phyloP scores from a whole-genome alignment of 92 coral and sea anemone species.

The Actinernus sp. region DNA sequence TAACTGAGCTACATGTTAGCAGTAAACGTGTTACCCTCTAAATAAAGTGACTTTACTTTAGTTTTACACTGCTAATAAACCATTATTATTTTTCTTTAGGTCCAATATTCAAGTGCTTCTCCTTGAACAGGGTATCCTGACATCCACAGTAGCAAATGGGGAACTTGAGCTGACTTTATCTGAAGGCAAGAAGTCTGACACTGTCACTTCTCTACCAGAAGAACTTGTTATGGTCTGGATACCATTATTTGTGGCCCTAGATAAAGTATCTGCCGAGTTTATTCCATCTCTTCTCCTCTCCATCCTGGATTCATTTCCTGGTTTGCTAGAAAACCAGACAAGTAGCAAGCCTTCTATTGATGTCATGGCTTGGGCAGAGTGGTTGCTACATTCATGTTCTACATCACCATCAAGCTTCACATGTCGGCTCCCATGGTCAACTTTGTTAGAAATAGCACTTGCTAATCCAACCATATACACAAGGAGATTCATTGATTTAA shows the following conservation, averaged over 20 bases:
- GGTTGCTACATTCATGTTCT: slow-evolving; percentile 18
- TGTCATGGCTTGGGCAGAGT: slow-evolving; percentile 28
- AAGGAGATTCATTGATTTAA: slow-evolving; percentile 25
- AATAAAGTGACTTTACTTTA: too few species aligned
- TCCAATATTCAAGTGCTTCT: not conserved
- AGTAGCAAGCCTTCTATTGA: not conserved
- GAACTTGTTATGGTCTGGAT: slow-evolving; percentile 60
- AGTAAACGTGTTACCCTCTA: too few species aligned
- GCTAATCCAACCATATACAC: slow-evolving; percentile 36
- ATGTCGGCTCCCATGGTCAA: slow-evolving; percentile 55
- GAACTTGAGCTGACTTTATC: not conserved
- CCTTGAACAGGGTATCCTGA: not conserved
- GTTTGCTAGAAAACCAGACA: not conserved
- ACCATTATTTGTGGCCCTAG: slow-evolving; percentile 74
- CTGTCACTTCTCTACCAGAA: slow-evolving; percentile 29
- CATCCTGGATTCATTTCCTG: slow-evolving; percentile 29
- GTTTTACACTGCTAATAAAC: not conserved
- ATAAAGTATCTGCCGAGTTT: slow-evolving; percentile 70
- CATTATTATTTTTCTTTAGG: not conserved
- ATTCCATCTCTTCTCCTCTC: slow-evolving; percentile 42
- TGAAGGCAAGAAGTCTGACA: too few species aligned
- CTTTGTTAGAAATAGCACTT: slow-evolving; percentile 64
- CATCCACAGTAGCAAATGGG: too few species aligned
- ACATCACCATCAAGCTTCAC: not conserved
- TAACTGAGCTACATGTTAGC: too few species aligned